A percentile compares a stretch with the other conserved stretches of the same genome.
Conservation (phyloP, 2,888 invertebrate species). For the Napeogenes sylphis region DNA sequence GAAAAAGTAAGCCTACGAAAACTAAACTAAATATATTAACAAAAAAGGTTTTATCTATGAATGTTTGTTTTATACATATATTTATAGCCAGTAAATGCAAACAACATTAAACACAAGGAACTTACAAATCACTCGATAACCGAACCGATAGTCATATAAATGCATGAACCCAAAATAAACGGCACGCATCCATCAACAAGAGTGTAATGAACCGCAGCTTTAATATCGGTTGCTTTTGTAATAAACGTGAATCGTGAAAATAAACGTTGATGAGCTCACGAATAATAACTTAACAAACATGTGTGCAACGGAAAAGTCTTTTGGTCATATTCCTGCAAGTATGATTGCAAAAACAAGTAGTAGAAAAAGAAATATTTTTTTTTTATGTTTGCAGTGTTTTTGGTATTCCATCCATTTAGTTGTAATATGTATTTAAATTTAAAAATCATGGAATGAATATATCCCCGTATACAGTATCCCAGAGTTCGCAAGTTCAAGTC, state of each 20-base stretch:
- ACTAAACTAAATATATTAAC: background rate
- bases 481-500: no score
- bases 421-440: no score
- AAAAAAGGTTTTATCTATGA: background rate
- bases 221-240: slow-evolving; percentile 28
- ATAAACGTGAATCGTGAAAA: slow-evolving; percentile 23
- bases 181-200: slow-evolving; percentile 32
- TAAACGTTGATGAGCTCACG: slow-evolving; percentile 14
- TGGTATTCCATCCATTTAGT: no score
- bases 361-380: no score
- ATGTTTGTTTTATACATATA: slow-evolving; percentile 1
- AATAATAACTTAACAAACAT: background rate
- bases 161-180: slow-evolving; percentile 32
- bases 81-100: slow-evolving; percentile 1
- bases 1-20: no score
- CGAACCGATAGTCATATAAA: slow-evolving; percentile 18
- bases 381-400: no score
- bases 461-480: no score
- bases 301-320: background rate
- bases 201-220: slow-evolving; percentile 27
- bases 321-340: background rate
- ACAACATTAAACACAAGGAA: slow-evolving; percentile 12
- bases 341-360: no score
- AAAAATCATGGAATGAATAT: no score
- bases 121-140: slow-evolving; percentile 16